Evolutionary conservation across 2,113 vertebrate species (phyloP).

Genomic region (Dromiciops gliroides): DNA sequence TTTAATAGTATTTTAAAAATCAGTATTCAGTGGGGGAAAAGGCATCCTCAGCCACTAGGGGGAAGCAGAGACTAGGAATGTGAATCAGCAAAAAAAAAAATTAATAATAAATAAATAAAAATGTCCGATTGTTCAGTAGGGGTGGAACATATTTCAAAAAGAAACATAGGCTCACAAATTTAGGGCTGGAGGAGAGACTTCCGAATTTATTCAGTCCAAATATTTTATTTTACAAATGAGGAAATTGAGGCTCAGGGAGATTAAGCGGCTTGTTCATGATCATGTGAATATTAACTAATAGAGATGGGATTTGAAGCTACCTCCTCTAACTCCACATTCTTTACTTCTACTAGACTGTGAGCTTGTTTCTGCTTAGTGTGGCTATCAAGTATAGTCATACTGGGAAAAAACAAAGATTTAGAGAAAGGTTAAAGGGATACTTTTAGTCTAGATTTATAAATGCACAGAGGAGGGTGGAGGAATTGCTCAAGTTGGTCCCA

Average conservation of each 20-base stretch:
- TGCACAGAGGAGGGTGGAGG: background rate
- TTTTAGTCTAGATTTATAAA: background rate
- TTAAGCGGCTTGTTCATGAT: background rate
- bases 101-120: background rate
- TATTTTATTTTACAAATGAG: background rate
- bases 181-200: background rate
- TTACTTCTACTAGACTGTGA: background rate
- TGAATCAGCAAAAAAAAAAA: background rate
- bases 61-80: constrained; percentile 58
- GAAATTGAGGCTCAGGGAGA: background rate
- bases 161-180: background rate
- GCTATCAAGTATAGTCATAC: background rate
- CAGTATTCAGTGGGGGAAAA: background rate
- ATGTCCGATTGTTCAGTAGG: background rate
- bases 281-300: background rate
- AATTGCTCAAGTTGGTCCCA: background rate
- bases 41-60: constrained; percentile 52
- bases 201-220: background rate
- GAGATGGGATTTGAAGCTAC: background rate
- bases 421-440: background rate
- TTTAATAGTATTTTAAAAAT: constrained; percentile 12
- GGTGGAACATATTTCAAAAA: background rate
- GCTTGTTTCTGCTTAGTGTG: background rate
- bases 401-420: background rate
- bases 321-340: background rate